phyloP scores from a whole-genome alignment of 2,113 vertebrate genomes.

The Fulica atra region DNA sequence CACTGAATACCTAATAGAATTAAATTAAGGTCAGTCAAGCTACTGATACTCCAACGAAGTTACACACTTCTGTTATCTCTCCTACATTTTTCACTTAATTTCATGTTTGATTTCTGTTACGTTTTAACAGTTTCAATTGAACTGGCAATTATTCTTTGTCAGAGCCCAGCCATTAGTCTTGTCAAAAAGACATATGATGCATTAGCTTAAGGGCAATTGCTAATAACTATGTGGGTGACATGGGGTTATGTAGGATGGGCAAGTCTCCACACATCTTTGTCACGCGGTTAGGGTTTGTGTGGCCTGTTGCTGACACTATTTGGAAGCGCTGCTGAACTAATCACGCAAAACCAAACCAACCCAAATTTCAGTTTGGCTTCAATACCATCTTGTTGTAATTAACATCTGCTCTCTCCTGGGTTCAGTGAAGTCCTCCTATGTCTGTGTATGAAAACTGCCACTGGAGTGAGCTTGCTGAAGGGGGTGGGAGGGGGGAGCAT shows the following conservation, averaged over 20 bases:
- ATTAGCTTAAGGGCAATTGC: slow-evolving; percentile 47
- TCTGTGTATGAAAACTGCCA: neutral
- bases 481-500: neutral
- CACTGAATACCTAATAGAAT: neutral
- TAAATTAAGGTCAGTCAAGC: neutral
- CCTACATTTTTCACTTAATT: slow-evolving; percentile 29
- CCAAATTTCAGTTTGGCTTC: slow-evolving; percentile 19
- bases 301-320: neutral
- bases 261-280: slow-evolving; percentile 29
- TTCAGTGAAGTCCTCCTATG: slow-evolving; percentile 9
- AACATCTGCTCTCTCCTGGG: slow-evolving; percentile 59
- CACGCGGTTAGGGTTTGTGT: neutral
- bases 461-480: slow-evolving; percentile 18
- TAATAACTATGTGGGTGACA: neutral
- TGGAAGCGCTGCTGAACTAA: slow-evolving; percentile 12
- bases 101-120: slow-evolving; percentile 19
- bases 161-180: slow-evolving; percentile 40
- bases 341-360: slow-evolving; percentile 2
- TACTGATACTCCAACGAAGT: neutral
- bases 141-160: slow-evolving; percentile 36
- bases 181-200: slow-evolving; percentile 42
- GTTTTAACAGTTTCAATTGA: slow-evolving; percentile 45
- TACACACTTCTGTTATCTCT: neutral
- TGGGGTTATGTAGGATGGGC: neutral
- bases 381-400: slow-evolving; percentile 48